Evolutionary conservation across 2,113 vertebrate species (phyloP).

Genomic region (Scophthalmus maximus): DNA sequence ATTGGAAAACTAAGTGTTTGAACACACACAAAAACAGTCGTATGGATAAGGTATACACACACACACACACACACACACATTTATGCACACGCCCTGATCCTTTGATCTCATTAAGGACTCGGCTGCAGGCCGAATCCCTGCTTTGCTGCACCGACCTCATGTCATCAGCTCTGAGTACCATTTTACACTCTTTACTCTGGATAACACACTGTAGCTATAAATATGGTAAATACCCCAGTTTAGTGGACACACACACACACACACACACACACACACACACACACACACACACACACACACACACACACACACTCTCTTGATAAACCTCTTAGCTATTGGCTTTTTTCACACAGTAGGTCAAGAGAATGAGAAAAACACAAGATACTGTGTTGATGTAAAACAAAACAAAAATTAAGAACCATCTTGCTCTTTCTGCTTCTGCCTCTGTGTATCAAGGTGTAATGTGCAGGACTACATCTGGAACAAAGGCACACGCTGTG

Average conservation of each 20-base stretch:
- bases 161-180: slow-evolving; percentile 40
- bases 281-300: too few relatives aligned
- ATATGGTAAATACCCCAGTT: slow-evolving; percentile 9
- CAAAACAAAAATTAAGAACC: too few relatives aligned
- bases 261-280: too few relatives aligned
- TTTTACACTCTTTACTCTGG: slow-evolving; percentile 37
- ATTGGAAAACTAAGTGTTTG: not conserved
- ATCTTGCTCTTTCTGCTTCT: not conserved
- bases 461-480: slow-evolving; percentile 97
- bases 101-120: slow-evolving; percentile 73
- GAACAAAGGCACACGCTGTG: slow-evolving; percentile 95
- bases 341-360: not conserved
- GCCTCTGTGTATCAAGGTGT: slow-evolving; percentile 82
- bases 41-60: slow-evolving; percentile 9
- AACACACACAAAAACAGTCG: not conserved
- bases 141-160: slow-evolving; percentile 60
- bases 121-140: slow-evolving; percentile 59
- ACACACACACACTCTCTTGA: not conserved
- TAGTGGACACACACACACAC: not conserved
- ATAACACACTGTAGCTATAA: slow-evolving; percentile 17
- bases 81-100: slow-evolving; percentile 55
- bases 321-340: slow-evolving; percentile 22
- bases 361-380: not conserved
- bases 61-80: not conserved
- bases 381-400: not conserved